phyloP scores from a whole-genome alignment of 2,888 invertebrate genomes.

The Blastobasis adustella region DNA sequence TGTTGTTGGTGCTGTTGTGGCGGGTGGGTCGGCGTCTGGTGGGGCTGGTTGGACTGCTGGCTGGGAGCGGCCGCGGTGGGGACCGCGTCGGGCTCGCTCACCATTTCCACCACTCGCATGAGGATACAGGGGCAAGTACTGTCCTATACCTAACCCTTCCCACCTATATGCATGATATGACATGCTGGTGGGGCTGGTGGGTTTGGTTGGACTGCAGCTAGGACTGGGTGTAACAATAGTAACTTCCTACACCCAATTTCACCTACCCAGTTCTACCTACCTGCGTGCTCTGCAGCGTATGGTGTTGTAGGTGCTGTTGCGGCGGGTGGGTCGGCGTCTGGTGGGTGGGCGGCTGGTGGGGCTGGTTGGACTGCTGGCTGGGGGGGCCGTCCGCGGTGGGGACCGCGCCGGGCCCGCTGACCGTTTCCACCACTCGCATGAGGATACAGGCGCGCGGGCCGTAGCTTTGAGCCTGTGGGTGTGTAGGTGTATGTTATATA shows the following conservation, averaged over 20 bases:
- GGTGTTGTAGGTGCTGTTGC: slow-evolving; percentile 12
- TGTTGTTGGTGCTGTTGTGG: slow-evolving; percentile 16
- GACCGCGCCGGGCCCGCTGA: slow-evolving; percentile 74
- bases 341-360: slow-evolving; percentile 25
- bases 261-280: too few species aligned
- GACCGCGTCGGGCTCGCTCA: slow-evolving; percentile 77
- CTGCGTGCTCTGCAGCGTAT: too few species aligned
- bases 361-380: slow-evolving; percentile 19
- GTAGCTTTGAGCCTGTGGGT: slow-evolving; percentile 93
- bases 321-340: slow-evolving; percentile 10
- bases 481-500: too few species aligned
- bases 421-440: slow-evolving; percentile 97
- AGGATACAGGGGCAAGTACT: slow-evolving; percentile 96
- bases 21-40: slow-evolving; percentile 10
- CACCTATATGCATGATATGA: too few species aligned
- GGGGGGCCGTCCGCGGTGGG: too few species aligned
- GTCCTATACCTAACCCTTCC: too few species aligned
- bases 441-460: slow-evolving; percentile 96
- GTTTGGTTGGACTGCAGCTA: too few species aligned
- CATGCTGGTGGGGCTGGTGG: too few species aligned
- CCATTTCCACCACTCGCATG: slow-evolving; percentile 97
- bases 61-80: too few species aligned
- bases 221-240: too few species aligned
- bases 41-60: slow-evolving; percentile 25
- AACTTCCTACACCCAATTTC: too few species aligned